Evolutionary conservation across 1,140 invertebrate genomes (phyloP), one percentile per base, ranked within the genome.

Genomic region (Drosophila biarmipes): DNA sequence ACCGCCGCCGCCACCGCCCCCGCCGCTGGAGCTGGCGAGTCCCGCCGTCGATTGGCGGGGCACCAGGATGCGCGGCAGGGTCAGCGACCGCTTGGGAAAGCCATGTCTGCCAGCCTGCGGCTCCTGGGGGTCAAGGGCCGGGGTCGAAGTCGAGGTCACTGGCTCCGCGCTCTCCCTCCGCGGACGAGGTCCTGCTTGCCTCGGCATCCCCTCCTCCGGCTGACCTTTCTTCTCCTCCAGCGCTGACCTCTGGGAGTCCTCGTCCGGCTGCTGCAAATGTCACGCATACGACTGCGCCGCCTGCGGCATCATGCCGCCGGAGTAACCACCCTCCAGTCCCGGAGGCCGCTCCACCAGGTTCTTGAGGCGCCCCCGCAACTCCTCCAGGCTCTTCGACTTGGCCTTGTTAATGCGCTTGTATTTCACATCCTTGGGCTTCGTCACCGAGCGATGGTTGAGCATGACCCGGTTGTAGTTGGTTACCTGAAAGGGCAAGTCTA

Each of bases 331-430:
- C 31, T 87, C 82, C 12, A 87, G 27, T 2, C 80, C 74, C 0
- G 78, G 68, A 1, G 78, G 78, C 62, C 96, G 96, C 61, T 97
- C 96, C 1, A 97, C 96, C 94, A 96, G 96, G 90, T 96, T 96
- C 93, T 96, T 96, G 81, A 97, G 92, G 62, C 96, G 93, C 0
- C 96, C 97, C 6, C 96, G 92, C 43, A 97, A 90, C 79, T 97
- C 97, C 81, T 97, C 97, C 48, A 97, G 92, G 81, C 96, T 97
- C 92, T 97, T 97, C 24, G 96, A 97, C 92, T 97, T 97, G 4
- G 96, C 96, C 90, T 97, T 97, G 89, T 97, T 97, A 92, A 97
- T 97, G 73, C 96, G 94, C 90, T 97, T 97, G 93, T 97, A 97
- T 92, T 97, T 97, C 6, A 97, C 96, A 86, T 97, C 96, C 92